phyloP scores from a whole-genome alignment of 2,888 invertebrate species.

The Drosophila kambysellisi region DNA sequence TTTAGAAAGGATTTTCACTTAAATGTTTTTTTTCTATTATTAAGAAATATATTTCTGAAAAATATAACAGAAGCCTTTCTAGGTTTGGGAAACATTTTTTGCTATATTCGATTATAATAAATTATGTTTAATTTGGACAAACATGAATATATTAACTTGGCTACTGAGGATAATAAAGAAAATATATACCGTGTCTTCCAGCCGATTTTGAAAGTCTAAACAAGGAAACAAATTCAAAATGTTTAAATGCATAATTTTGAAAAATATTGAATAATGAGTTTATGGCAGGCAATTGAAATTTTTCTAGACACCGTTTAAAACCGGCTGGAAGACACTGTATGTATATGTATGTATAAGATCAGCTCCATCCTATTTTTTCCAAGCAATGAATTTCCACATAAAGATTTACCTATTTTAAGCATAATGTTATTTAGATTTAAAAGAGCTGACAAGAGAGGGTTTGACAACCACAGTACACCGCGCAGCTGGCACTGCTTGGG shows the following conservation, averaged over 20 bases:
- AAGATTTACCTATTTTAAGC: background rate
- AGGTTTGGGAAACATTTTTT: background rate
- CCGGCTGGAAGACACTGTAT: no score
- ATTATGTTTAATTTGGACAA: background rate
- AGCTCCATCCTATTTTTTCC: background rate
- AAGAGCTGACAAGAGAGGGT: background rate
- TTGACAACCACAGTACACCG: background rate
- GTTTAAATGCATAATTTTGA: no score
- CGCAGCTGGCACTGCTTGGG: constrained; percentile 23
- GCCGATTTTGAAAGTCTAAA: no score
- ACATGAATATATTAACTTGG: no score
- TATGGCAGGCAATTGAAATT: no score
- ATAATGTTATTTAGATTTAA: background rate
- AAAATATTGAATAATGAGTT: no score
- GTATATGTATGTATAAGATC: background rate
- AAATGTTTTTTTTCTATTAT: background rate
- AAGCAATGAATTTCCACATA: background rate
- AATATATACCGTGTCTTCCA: background rate
- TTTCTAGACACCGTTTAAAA: no score
- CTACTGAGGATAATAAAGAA: background rate
- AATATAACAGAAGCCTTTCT: background rate
- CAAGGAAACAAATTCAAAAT: no score
- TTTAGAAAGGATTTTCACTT: background rate
- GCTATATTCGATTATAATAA: background rate
- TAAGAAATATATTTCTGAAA: background rate